These are phyloP conservation scores for Meteorus colon DNA, from an alignment of 2,888 invertebrate species.

Conservation along the genomic window DNA sequence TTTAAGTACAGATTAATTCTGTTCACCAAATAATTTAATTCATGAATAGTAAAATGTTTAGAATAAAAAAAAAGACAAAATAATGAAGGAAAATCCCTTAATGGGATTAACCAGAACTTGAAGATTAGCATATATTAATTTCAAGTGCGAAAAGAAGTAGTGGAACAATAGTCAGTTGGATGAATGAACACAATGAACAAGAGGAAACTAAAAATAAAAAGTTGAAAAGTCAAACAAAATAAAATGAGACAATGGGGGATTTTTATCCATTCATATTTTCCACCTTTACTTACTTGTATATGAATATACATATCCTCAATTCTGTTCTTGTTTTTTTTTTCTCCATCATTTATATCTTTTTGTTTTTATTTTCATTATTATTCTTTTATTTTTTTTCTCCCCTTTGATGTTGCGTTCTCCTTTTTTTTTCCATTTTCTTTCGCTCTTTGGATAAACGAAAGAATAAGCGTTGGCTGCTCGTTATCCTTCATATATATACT, in stretches of 20 bases:
- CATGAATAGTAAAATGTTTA: neutral
- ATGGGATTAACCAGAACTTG: slow-evolving; percentile 22
- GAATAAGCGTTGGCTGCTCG: slow-evolving; percentile 40
- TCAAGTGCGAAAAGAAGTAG: slow-evolving; percentile 24
- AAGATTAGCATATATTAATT: slow-evolving; percentile 27
- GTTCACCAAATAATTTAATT: neutral
- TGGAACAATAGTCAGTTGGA: slow-evolving; percentile 15
- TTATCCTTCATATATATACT: slow-evolving; percentile 30
- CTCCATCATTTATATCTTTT: slow-evolving; percentile 8
- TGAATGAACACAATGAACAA: slow-evolving; percentile 4
- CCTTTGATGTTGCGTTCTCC: slow-evolving; percentile 15
- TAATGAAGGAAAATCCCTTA: slow-evolving; percentile 19
- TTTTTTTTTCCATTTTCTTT: slow-evolving; percentile 22
- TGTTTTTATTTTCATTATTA: neutral
- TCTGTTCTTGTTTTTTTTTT: slow-evolving; percentile 20
- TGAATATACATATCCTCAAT: neutral
- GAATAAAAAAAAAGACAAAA: neutral
- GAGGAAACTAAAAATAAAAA: neutral
- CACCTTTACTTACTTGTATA: neutral
- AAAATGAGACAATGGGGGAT: neutral
- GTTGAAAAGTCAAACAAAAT: neutral
- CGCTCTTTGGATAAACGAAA: slow-evolving; percentile 34
- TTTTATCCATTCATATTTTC: slow-evolving; percentile 28
- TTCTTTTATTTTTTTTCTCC: neutral
- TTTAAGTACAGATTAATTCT: neutral